Base-by-base conservation (phyloP, 1,140 invertebrate species). In the Phenacoccus solenopsis region DNA sequence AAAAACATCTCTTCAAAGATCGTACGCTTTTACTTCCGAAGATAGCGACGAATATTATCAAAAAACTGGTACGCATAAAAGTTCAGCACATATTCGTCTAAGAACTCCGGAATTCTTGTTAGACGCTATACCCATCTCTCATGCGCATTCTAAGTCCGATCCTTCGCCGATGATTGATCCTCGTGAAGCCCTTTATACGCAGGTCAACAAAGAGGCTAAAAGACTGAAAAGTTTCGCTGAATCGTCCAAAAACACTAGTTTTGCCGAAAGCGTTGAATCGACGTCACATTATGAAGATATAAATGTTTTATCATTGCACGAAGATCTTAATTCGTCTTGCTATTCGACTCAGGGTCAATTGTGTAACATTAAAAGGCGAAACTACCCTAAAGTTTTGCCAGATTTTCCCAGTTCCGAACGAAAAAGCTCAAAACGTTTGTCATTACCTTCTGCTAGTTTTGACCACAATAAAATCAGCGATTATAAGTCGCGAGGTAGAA, bases 361-460 rank as follows among this genome's bases (percentile, higher is more conserved):
- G 38, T 80, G 83, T 67, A 86, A 85, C 5, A 88, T 91, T 28
- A 87, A 88, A 77, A 81, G 86, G 70, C 80, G 88, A 72, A 91
- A 91, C 75, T 91, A 87, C 76, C 90, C 89, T 0, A 91, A 91
- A 82, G 90, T 91, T 5, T 75, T 92, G 27, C 90, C 90, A 21
- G 90, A 90, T 77, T 82, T 85, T 73, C 85, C 85, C 28, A 28
- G 68, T n/a, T 28, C 9, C 16, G 61, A 25, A 5, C 69, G 35
- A 67, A 73, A 67, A 21, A 20, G 21, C 64, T 68, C 35, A 20
- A 84, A 84, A 74, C 75, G 82, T n/a, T 75, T 83, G 22, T 84
- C 82, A 5, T 76, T 85, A 71, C 84, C 84, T 72, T 80, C 78
- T 35, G 71, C 71, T 72, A 27, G 71, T 75, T 35, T 77, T 73